Base-by-base conservation (phyloP, 2,113 vertebrate genomes). In the Chionodraco myersi region DNA sequence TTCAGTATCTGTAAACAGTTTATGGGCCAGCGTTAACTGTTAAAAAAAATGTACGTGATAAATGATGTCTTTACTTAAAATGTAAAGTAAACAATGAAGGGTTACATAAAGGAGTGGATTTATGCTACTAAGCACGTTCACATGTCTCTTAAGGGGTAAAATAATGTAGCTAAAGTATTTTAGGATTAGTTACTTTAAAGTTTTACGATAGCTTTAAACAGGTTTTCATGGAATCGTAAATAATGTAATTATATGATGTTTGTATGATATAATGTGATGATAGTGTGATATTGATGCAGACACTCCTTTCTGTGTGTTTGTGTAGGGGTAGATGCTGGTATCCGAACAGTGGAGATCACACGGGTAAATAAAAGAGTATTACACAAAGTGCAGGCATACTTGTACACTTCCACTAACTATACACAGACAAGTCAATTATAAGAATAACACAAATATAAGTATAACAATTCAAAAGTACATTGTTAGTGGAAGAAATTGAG, bases 291-390 rank as follows among this genome's bases (percentile, higher is more conserved):
- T 48, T 64, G 45, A 51, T 48, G 0, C 6, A 41, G 2, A 16
- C 59, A 21, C 10, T 61, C 63, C 21, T 75, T 30, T 53, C 34
- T 71, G 26, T 63, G 11, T 82, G 52, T 75, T 16, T 76, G 53
- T 57, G 61, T 82, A 96, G 96, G 92, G 51, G 70, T 68, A 12
- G 96, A 97, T 68, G 77, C 15, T 23, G 94, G 91, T 47, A 75
- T 96, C 1, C 95, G 97, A 71, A 96, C 96, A 1, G 96, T 99
- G 89, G 96, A 97, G 82, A 96, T 99, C 90, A 94, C 81, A 6
- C 93, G 97, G 94, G 98, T 99, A 94, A 57, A 44, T 59, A 2
- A 21, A n/a, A 67, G 13, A 21, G 12, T 41, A 54, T 6, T 61
- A 11, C 34, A n/a, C 30, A 18, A 61, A 36, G 18, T 11, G 59